Evolutionary conservation across 2,888 invertebrate genomes (phyloP), one percentile per base, ranked within the genome.

Genomic region (Eupithecia insigniata): DNA sequence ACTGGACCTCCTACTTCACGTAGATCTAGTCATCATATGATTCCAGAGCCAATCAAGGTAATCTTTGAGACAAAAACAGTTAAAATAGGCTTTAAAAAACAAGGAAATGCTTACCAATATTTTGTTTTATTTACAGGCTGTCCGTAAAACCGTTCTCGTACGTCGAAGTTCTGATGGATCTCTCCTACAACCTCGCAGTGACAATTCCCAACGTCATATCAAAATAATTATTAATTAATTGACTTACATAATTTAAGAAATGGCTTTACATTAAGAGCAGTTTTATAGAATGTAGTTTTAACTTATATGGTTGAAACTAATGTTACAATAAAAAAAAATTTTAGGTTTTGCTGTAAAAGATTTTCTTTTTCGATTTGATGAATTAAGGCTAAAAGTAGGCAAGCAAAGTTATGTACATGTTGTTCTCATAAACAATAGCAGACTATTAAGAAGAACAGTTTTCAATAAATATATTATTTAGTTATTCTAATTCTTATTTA

Each of bases 141-240:
- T 92, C 61, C 88, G 86, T 39, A 89, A 90, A 28, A 91, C 92
- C 58, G 87, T 91, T 14, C 84, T 94, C 67, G 86, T 93, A 61
- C 90, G 94, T 28, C 88, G 94, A 58, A 90, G 90, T 70, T 94
- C 94, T 61, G 94, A 94, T 80, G 94, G 94, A 5, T 92, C 92
- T 3, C 81, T 94, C 72, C 74, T 92, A n/a, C 90, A 90, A 77
- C 85, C 89, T 64, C 87, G 89, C 36, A 86, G 81, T 76, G 83
- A 83, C 61, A 79, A 80, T 32, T 83, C 84, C 30, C 86, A 91
- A 82, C 84, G 90, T 39, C 92, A 90, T 77, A 93, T 94, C 3
- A 93, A 91, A 87, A 94, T 94, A 79, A 89, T 89, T 78, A 86
- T 93, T 55, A 92, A 93, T 0, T 84, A 80, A 73, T 14, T 22